Evolutionary conservation across 2,113 vertebrate species (phyloP), one percentile per base, ranked within the genome.

Genomic region (Hypomesus transpacificus): DNA sequence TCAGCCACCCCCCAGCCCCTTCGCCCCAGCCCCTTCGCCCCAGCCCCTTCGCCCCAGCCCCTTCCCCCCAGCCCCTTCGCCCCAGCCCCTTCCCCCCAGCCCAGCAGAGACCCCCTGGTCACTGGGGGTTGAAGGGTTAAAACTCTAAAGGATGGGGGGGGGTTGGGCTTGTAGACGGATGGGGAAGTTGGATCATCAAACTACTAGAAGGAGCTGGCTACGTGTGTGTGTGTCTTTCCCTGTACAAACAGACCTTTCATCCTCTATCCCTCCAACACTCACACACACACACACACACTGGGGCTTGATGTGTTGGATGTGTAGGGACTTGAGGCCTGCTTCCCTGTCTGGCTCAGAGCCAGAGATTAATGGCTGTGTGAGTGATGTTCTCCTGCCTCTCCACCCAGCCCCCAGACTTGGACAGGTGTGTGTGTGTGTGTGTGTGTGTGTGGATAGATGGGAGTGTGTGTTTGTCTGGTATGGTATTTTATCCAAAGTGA

Each of bases 301-400:
- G 24, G 24, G 24, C 24, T 3, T 26, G 73, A 76, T 54, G 76
- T 75, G 82, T 84, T 82, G 77, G 85, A 81, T 70, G 51, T 84
- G 68, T 82, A 75, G 76, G 85, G 83, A 77, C 80, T 84, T 67
- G 75, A 86, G 5, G 75, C 68, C 69, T 73, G 69, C 78, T 79
- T 74, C 75, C 85, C 79, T 76, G 78, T 82, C 85, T 89, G 86
- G 84, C 86, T 78, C 77, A 61, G 76, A 88, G 87, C 85, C 87
- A 85, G 75, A 74, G 81, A 75, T 85, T 89, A 89, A 90, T 89
- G 86, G 86, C 74, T 87, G 82, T 86, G 72, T 87, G 83, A 87
- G 82, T 89, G 87, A 85, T 88, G 80, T 77, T 81, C 79, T 79
- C 78, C 70, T 75, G 68, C 76, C 66, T 82, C 84, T 78, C 58